phyloP scores from a whole-genome alignment of 2,797 vertebrate genomes.

The Xiphophorus birchmanni region DNA sequence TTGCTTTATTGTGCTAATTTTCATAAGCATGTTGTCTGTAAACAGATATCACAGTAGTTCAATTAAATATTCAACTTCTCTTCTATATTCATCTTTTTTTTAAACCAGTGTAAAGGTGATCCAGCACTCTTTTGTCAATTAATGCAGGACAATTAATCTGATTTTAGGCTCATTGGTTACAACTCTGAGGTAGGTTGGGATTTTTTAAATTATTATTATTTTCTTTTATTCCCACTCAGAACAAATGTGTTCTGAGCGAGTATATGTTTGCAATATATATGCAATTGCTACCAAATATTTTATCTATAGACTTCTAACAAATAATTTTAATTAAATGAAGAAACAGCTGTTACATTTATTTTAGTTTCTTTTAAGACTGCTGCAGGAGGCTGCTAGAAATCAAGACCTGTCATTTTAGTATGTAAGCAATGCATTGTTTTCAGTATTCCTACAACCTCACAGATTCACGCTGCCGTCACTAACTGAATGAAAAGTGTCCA shows the following conservation, averaged over 20 bases:
- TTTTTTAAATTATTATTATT: background rate
- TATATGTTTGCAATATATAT: too few relatives aligned
- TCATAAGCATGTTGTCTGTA: too few relatives aligned
- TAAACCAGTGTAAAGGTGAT: conserved; percentile 55
- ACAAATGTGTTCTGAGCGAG: too few relatives aligned
- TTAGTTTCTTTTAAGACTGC: background rate
- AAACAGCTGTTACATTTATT: too few relatives aligned
- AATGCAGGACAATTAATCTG: conserved; percentile 48
- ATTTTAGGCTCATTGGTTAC: conserved; percentile 53
- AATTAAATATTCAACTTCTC: conserved; percentile 23
- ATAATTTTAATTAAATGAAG: too few relatives aligned
- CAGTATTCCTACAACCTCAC: background rate
- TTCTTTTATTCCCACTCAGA: conserved; percentile 49
- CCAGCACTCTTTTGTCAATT: conserved; percentile 54
- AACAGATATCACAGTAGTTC: conserved; percentile 60
- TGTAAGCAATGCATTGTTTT: background rate
- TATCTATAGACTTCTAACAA: too few relatives aligned
- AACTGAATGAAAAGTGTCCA: background rate
- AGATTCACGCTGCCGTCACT: background rate
- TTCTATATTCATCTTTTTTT: conserved; percentile 13
- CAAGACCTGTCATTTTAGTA: background rate
- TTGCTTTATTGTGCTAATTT: too few relatives aligned
- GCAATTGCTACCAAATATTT: too few relatives aligned
- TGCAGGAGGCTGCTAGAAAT: background rate
- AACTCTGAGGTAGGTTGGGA: conserved; percentile 69